These are phyloP conservation scores for Pangasius djambal DNA, from an alignment of 2,797 vertebrate species.

Conservation along the genomic window DNA sequence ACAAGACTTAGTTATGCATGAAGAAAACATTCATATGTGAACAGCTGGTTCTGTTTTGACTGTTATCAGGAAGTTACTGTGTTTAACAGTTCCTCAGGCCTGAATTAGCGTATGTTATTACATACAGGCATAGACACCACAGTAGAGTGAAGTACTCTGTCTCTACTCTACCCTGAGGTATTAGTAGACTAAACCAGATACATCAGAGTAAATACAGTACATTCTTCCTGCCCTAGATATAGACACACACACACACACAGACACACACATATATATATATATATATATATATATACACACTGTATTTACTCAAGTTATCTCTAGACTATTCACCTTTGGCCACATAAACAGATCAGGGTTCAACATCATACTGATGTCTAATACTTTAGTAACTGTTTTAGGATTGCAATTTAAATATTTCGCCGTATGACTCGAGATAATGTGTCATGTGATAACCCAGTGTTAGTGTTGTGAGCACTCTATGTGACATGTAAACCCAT, in stretches of 20 bases:
- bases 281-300: not conserved
- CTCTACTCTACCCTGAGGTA: not conserved
- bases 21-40: not conserved
- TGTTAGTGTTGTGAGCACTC: not conserved
- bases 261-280: not conserved
- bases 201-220: too few species aligned
- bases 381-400: not conserved
- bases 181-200: not conserved
- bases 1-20: not conserved
- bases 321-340: not conserved
- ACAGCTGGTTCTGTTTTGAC: conserved; percentile 4
- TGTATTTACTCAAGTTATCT: not conserved
- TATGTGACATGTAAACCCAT: not conserved
- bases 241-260: not conserved
- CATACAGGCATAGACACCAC: not conserved
- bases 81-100: not conserved
- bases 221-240: not conserved
- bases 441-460: not conserved
- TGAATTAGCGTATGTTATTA: not conserved
- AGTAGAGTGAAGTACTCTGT: not conserved
- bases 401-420: not conserved
- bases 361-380: not conserved
- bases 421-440: not conserved
- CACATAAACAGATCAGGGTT: not conserved
- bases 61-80: not conserved